Percentiles rank a stretch among this genome's conserved stretches.
phyloP scores from a whole-genome alignment of 2,113 vertebrate species.

The Lagopus leucura region DNA sequence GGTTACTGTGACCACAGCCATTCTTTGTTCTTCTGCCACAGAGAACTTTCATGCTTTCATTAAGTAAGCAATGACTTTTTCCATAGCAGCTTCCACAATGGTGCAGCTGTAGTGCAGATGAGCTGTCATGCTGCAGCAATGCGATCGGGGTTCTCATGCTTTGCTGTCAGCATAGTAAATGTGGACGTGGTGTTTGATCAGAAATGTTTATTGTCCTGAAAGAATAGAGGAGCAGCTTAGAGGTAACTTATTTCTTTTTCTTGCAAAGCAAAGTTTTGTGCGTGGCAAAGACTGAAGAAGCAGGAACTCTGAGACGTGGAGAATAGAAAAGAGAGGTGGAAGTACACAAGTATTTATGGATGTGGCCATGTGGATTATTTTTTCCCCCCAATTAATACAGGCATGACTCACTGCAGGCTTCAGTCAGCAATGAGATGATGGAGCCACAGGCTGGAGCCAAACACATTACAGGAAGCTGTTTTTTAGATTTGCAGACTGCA shows the following conservation, averaged over 20 bases:
- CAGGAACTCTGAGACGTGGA: not conserved
- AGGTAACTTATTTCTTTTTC: not conserved
- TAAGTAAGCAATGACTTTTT: not conserved
- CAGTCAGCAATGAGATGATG: not conserved
- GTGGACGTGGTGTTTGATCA: rapidly evolving
- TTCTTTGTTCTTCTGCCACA: rapidly evolving
- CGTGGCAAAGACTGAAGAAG: not conserved
- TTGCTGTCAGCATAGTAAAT: rapidly evolving
- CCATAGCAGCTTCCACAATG: rapidly evolving
- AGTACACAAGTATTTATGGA: not conserved
- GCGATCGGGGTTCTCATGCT: rapidly evolving
- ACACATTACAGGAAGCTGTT: not conserved
- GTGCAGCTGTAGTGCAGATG: rapidly evolving
- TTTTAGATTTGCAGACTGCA: not conserved
- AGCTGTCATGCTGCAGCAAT: rapidly evolving
- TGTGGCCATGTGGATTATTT: not conserved
- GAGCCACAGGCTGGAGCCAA: not conserved
- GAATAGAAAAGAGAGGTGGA: not conserved
- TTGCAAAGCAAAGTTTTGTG: not conserved
- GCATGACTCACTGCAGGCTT: not conserved
- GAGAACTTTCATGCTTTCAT: not conserved
- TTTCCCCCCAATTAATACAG: rapidly evolving
- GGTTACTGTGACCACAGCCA: rapidly evolving
- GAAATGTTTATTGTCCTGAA: not conserved
- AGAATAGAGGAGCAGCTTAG: not conserved